Evolutionary conservation across 2,888 invertebrate genomes (phyloP), one percentile per base, ranked within the genome.

Genomic region (Drosophila atripex): DNA sequence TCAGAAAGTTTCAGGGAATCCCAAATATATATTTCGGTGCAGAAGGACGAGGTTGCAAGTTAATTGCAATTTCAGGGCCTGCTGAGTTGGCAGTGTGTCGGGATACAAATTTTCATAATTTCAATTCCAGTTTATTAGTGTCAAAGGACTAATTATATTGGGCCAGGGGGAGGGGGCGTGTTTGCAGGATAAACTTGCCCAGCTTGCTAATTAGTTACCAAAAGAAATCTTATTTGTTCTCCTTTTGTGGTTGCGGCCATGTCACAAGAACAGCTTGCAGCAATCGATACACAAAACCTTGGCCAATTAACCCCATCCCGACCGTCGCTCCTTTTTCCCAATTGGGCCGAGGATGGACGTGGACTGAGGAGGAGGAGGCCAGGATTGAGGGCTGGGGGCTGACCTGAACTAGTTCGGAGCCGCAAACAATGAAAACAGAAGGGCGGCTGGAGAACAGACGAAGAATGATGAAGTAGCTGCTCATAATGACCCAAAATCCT

Each of bases 401-500:
- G 16, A 18, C 21, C 43, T 9, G 11, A 21, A 43, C 54, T 54
- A 45, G 59, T 57, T 18, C 14, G 18, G 35, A 12, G 11, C 54
- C 64, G 35, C 46, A 68, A 68, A 68, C 64, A 64, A 64, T 68
- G 54, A 30, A 50, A 35, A 30, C 23, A 16, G 38, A 25, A 12
- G 25, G 28, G 9, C 30, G 52, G 71, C 52, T 53, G 57, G 35
- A 63, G 70, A 70, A 45, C 59, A 61, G 45, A 41, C 63, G 50
- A 53, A 56, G 58, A 72, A 63, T 54, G 54, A 63, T 72, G 50
- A 47, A 72, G 69, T 49, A 12, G 51, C 50, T 51, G 56, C 65
- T 51, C 76, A 80, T 88, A 88, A 88, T 87, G 88, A 85, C 76
- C 82, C 77, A 55, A 86, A 82, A 89, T 85, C 75, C 88, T 82